phyloP scores from a whole-genome alignment of 2,113 vertebrate species.

The Pseudolaguvia tuberculata region DNA sequence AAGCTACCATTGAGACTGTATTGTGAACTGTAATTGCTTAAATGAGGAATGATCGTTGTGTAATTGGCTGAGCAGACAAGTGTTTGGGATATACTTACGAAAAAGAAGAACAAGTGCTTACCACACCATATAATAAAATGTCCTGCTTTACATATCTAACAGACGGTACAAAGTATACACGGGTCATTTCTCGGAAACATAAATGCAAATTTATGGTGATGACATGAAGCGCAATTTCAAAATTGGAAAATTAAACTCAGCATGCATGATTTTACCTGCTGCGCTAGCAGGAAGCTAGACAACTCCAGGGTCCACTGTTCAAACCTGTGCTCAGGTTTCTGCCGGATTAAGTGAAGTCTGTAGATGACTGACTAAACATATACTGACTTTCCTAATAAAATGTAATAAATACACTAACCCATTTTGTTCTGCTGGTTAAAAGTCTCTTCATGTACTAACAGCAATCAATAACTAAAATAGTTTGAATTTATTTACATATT shows the following conservation, averaged over 20 bases:
- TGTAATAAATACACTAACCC: background rate
- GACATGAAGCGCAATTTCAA: conserved; percentile 43
- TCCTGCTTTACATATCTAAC: conserved; percentile 58
- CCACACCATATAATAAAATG: conserved; percentile 60
- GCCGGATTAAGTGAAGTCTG: background rate
- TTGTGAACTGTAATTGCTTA: conserved; percentile 52
- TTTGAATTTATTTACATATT: no score
- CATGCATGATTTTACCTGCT: background rate
- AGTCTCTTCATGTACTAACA: no score
- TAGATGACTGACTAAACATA: background rate
- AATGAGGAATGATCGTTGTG: conserved; percentile 61
- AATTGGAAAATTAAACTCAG: background rate
- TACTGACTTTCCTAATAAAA: no score
- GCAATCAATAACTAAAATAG: no score
- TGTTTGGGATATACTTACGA: conserved; percentile 46
- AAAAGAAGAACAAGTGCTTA: conserved; percentile 57
- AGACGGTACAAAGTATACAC: conserved; percentile 49
- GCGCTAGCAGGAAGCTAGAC: background rate
- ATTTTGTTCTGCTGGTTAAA: no score
- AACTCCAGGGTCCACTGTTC: background rate
- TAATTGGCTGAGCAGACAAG: conserved; percentile 66
- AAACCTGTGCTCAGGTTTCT: background rate
- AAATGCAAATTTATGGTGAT: conserved; percentile 56
- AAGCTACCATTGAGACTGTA: conserved; percentile 55
- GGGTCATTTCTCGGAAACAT: conserved; percentile 58